Base-by-base conservation (phyloP, 2,113 vertebrate species). In the Atherinomorus stipes region DNA sequence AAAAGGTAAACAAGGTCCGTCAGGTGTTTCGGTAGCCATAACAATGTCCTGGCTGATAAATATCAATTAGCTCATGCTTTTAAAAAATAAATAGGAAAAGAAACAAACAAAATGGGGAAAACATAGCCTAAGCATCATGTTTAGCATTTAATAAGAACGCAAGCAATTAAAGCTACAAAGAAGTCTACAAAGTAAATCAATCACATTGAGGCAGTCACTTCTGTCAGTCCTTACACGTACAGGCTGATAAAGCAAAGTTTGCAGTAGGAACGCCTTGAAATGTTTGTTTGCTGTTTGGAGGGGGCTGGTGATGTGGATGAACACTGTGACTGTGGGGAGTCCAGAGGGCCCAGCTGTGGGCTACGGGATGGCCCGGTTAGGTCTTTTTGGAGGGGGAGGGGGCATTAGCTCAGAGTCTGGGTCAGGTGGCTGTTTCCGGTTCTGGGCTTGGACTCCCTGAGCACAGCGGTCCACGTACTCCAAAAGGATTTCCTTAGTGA, bases 401-500 rank as follows among this genome's bases (percentile, higher is more conserved):
- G 98, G 97, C 98, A 99, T 99, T 51, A 99, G 96, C 90, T 97
- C 95, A 0, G 96, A 85, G 85, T 99, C 97, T 0, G 96, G 94
- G 89, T 99, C 98, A 0, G 94, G 88, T 3, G 94, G 93, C 81
- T 91, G 95, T 76, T 96, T 98, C 60, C 94, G 93, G 0, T 82
- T 89, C 85, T 96, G 96, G 84, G 92, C 92, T 79, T 95, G 95
- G 78, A 91, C 88, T 60, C 87, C 90, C 80, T 92, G 91, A n/a
- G 91, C 74, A 66, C 95, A 95, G 83, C 95, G 95, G 85, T 98
- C 96, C 74, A 99, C 93, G 71, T 96, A 96, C 92, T 97, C 95
- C 73, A 99, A 94, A 37, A 99, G 95, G 84, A 96, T 96, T 86
- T 96, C 96, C 94, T 99, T 99, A 0, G 97, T 99, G 88, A 99